Conservation (phyloP, 2,888 invertebrate genomes). For the Hartigia nigra region DNA sequence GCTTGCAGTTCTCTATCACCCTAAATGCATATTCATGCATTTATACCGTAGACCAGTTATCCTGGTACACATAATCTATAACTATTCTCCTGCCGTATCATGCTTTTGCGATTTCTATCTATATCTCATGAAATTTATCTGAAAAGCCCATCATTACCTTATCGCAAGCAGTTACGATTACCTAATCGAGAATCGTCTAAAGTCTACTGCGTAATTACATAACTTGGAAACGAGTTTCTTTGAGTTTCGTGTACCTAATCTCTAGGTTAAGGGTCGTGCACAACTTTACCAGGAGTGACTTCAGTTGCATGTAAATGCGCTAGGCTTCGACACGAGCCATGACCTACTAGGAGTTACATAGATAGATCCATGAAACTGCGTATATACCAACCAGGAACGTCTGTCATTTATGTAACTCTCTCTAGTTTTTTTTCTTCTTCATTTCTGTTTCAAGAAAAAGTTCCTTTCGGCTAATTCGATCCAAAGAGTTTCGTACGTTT, state of each 20-base stretch:
- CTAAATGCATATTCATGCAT: neutral
- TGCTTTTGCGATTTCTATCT: neutral
- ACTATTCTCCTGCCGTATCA: neutral
- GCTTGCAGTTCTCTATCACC: neutral
- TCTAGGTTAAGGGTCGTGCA: neutral
- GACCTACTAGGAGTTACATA: neutral
- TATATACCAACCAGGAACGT: neutral
- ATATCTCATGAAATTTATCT: neutral
- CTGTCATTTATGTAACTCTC: neutral
- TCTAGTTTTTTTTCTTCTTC: too few species aligned
- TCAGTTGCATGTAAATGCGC: neutral
- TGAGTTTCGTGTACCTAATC: neutral
- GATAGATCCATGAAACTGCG: neutral
- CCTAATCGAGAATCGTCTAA: constrained; percentile 8
- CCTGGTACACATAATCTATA: neutral
- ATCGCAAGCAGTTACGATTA: neutral
- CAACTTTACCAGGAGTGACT: neutral
- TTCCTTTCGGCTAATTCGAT: neutral
- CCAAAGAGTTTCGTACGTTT: too few species aligned
- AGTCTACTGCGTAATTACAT: constrained; percentile 38
- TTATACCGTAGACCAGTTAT: neutral
- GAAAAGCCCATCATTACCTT: neutral
- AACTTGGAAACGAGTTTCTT: constrained; percentile 40
- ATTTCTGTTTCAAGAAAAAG: too few species aligned
- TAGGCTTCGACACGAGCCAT: neutral